phyloP scores from a whole-genome alignment of 1,140 invertebrate genomes.

The Adoxophyes honmai region DNA sequence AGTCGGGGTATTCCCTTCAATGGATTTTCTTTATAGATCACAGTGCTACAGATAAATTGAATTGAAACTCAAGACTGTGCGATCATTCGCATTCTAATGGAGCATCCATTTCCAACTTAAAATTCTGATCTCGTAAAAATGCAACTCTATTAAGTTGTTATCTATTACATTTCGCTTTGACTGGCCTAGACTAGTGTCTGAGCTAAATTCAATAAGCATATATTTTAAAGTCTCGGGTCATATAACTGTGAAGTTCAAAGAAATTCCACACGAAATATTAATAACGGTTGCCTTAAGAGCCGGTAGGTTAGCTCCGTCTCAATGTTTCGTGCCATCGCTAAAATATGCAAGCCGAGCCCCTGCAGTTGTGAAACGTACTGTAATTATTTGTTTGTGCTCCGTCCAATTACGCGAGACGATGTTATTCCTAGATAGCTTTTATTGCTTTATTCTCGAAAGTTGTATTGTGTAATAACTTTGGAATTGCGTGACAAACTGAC shows the following conservation, averaged over 20 bases:
- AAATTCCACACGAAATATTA: slow-evolving; percentile 13
- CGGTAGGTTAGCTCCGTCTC: slow-evolving; percentile 4
- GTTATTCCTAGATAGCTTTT: slow-evolving; percentile 12
- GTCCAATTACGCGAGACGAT: slow-evolving; percentile 6
- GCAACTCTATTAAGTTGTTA: no score
- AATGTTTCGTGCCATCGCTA: background rate
- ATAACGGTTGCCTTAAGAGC: slow-evolving; percentile 12
- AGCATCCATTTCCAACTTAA: no score
- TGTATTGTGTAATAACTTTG: background rate
- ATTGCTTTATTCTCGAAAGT: slow-evolving; percentile 11
- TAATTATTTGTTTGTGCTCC: slow-evolving; percentile 12
- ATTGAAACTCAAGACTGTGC: no score
- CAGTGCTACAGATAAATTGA: no score
- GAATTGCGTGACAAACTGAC: slow-evolving; percentile 3
- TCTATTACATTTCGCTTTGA: no score
- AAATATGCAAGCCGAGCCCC: slow-evolving; percentile 8
- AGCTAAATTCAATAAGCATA: no score
- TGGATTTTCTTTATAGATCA: no score
- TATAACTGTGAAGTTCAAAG: slow-evolving; percentile 7
- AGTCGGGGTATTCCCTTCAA: no score
- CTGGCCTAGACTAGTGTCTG: no score
- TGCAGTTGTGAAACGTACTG: slow-evolving; percentile 7
- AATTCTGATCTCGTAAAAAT: no score
- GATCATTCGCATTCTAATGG: no score
- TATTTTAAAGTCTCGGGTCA: no score